Conservation (phyloP, 2,113 vertebrate species). For the Galeopterus variegatus region DNA sequence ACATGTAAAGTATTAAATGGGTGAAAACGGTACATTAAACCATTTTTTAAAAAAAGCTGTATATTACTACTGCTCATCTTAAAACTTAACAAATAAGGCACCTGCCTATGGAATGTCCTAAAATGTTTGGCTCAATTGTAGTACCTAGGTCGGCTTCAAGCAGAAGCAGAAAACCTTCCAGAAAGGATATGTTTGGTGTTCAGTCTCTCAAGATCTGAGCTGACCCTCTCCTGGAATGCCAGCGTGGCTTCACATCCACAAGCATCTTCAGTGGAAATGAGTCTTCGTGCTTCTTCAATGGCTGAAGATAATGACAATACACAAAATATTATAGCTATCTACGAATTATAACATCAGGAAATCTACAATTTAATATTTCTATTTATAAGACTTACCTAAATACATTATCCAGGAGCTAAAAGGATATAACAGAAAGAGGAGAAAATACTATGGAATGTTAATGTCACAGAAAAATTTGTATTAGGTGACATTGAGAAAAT, state of each 20-base stretch:
- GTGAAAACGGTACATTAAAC: neutral
- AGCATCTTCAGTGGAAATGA: slow-evolving; percentile 90
- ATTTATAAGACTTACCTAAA: neutral
- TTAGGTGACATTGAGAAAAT: neutral
- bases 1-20: neutral
- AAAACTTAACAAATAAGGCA: neutral
- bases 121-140: slow-evolving; percentile 16
- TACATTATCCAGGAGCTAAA: neutral
- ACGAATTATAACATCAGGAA: slow-evolving; percentile 28
- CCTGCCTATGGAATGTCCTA: neutral
- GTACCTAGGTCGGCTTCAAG: neutral
- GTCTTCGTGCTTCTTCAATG: slow-evolving; percentile 88
- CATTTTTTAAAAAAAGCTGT: neutral
- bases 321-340: neutral
- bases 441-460: neutral
- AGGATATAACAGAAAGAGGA: neutral
- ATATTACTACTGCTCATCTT: neutral
- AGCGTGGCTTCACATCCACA: slow-evolving; percentile 95
- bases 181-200: slow-evolving; percentile 96
- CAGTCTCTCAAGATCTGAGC: slow-evolving; percentile 92
- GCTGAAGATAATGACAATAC: slow-evolving; percentile 63
- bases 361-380: neutral
- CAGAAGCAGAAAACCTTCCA: slow-evolving; percentile 19
- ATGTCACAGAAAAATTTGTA: neutral
- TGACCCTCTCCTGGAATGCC: slow-evolving; percentile 93